phyloP scores from a whole-genome alignment of 2,113 vertebrate species.

The Penelope pileata region DNA sequence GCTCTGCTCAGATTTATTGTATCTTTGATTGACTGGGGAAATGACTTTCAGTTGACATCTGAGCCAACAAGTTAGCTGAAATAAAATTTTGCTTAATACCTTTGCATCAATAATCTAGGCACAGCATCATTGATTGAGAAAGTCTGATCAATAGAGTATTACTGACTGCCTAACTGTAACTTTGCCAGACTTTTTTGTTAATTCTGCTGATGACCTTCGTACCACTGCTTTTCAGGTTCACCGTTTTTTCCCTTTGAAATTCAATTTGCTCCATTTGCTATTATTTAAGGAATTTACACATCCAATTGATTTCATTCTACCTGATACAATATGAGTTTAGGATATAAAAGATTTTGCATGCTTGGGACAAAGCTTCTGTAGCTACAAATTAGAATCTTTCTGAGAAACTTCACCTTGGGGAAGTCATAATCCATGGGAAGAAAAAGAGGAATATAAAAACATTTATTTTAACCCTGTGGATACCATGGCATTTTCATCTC shows the following conservation, averaged over 20 bases:
- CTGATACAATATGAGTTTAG: constrained; percentile 56
- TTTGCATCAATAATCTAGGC: constrained; percentile 87
- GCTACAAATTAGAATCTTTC: constrained; percentile 9
- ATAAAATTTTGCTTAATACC: constrained; percentile 89
- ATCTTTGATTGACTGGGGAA: constrained; percentile 84
- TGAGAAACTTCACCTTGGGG: background rate
- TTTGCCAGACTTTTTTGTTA: constrained; percentile 83
- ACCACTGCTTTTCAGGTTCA: constrained; percentile 75
- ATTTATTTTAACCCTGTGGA: constrained; percentile 26
- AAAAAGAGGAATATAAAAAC: background rate
- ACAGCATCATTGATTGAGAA: constrained; percentile 84
- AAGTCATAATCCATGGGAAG: background rate
- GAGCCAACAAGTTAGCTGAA: constrained; percentile 86
- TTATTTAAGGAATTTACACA: constrained; percentile 82
- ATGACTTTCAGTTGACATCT: constrained; percentile 88
- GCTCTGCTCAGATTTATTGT: constrained; percentile 76
- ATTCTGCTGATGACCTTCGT: constrained; percentile 83
- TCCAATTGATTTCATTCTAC: constrained; percentile 76
- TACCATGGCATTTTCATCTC: background rate
- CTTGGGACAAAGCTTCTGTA: constrained; percentile 47
- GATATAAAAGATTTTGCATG: constrained; percentile 41
- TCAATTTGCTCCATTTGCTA: constrained; percentile 80
- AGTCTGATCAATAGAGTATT: constrained; percentile 86
- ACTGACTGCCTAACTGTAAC: constrained; percentile 83
- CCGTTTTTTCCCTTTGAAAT: constrained; percentile 78